Evolutionary conservation across 2,113 vertebrate species (phyloP).

Genomic region (Alces alces): DNA sequence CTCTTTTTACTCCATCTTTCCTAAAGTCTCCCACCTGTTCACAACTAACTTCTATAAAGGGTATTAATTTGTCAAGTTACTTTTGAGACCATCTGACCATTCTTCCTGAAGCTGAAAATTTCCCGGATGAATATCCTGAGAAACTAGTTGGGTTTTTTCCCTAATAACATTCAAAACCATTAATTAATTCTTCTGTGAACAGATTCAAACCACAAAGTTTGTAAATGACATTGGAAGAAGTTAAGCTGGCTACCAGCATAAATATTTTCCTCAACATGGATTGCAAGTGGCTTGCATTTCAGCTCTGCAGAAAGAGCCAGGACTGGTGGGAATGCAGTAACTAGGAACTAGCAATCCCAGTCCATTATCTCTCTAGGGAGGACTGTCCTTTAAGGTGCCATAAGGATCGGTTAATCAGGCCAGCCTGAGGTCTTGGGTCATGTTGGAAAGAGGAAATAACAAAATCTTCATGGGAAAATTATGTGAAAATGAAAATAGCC

Average conservation of each 20-base stretch:
- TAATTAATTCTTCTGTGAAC: not conserved
- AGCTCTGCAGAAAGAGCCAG: not conserved
- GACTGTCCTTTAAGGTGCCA: conserved; percentile 45
- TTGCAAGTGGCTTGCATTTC: not conserved
- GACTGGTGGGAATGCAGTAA: not conserved
- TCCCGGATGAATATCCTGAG: conserved; percentile 18
- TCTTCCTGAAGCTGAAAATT: not conserved
- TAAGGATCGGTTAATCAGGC: conserved; percentile 3
- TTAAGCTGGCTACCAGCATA: not conserved
- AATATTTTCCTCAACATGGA: not conserved
- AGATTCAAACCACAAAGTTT: conserved; percentile 13
- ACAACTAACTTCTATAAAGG: not conserved
- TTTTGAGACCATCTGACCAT: not conserved
- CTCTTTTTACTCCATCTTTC: not conserved
- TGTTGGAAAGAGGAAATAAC: conserved; percentile 53
- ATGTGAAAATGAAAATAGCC: conserved; percentile 34
- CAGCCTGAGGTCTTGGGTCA: conserved; percentile 26
- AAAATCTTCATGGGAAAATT: conserved; percentile 56
- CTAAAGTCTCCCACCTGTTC: not conserved
- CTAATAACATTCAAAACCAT: not conserved
- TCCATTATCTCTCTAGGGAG: not conserved
- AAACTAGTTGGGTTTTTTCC: conserved; percentile 7
- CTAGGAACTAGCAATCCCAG: not conserved
- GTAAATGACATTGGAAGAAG: not conserved
- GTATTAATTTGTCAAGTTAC: not conserved